Percentiles rank a stretch among this genome's conserved stretches.
Evolutionary conservation across 2,888 invertebrate genomes (phyloP).

Genomic region (Amblyjoppa fuscipennis): DNA sequence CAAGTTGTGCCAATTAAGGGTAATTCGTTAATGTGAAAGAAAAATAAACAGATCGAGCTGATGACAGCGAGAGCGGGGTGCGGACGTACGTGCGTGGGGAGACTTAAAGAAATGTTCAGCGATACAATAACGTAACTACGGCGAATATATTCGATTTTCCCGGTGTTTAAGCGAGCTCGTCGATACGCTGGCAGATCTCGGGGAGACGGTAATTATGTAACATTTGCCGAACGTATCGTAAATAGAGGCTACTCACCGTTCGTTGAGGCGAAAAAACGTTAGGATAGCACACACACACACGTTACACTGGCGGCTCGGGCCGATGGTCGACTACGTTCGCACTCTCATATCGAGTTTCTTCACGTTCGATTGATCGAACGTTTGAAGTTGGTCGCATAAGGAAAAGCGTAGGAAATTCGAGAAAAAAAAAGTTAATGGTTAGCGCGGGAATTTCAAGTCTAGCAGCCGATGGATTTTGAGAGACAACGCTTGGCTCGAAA

Average conservation of each 20-base stretch:
- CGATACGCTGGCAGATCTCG: constrained; percentile 37
- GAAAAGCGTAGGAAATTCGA: neutral
- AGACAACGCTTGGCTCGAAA: neutral
- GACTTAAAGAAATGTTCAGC: constrained; percentile 28
- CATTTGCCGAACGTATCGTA: constrained; percentile 79
- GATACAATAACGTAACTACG: constrained; percentile 12
- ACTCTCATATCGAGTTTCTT: neutral
- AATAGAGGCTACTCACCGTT: constrained; percentile 83
- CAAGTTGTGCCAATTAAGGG: neutral
- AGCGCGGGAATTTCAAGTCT: constrained; percentile 11
- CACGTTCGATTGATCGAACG: neutral
- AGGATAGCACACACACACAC: constrained; percentile 79
- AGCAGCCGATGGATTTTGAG: neutral
- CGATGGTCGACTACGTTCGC: constrained; percentile 9
- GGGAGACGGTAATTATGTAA: constrained; percentile 80
- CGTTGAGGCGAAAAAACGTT: constrained; percentile 82
- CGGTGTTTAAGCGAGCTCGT: constrained; percentile 48
- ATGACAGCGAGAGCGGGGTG: constrained; percentile 67
- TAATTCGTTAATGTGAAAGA: constrained; percentile 43
- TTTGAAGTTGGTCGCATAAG: neutral
- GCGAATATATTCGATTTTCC: constrained; percentile 26
- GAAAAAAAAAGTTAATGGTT: neutral
- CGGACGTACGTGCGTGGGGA: constrained; percentile 59
- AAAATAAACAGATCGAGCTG: constrained; percentile 70
- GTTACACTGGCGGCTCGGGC: constrained; percentile 50